A percentile compares a stretch with the other conserved stretches of the same genome.
phyloP scores from a whole-genome alignment of 2,797 vertebrate species.

The Tauraco hartlaubi region DNA sequence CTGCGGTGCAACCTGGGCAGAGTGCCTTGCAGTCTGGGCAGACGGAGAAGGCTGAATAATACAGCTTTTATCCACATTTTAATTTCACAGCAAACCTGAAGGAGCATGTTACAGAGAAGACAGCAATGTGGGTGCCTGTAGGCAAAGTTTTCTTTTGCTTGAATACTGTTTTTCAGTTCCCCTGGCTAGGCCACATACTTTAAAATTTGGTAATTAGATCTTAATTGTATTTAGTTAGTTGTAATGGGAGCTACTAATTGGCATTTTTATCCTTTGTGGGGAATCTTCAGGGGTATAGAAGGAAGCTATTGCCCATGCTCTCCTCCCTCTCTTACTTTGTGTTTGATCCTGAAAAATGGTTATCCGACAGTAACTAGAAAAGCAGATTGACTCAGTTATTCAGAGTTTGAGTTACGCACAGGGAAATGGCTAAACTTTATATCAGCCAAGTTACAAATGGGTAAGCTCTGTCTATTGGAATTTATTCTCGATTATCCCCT shows the following conservation, averaged over 20 bases:
- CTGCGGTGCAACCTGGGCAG: neutral
- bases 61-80: neutral
- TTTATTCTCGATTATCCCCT: neutral
- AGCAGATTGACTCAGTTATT: neutral
- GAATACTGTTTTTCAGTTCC: neutral
- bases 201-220: neutral
- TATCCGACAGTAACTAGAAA: neutral
- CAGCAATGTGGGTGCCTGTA: neutral
- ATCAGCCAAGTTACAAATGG: neutral
- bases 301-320: neutral
- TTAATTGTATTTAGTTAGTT: neutral
- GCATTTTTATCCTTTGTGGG: neutral
- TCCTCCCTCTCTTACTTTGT: neutral
- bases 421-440: neutral
- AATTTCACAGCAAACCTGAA: neutral
- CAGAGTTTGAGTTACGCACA: neutral
- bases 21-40: neutral
- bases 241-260: neutral
- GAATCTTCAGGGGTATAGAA: neutral
- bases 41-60: neutral
- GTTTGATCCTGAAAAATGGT: neutral
- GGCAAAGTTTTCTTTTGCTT: neutral
- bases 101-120: neutral
- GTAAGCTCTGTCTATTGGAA: neutral
- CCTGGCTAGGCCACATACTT: neutral